Base-by-base conservation (phyloP, 2,797 vertebrate species). In the Lates japonicus region DNA sequence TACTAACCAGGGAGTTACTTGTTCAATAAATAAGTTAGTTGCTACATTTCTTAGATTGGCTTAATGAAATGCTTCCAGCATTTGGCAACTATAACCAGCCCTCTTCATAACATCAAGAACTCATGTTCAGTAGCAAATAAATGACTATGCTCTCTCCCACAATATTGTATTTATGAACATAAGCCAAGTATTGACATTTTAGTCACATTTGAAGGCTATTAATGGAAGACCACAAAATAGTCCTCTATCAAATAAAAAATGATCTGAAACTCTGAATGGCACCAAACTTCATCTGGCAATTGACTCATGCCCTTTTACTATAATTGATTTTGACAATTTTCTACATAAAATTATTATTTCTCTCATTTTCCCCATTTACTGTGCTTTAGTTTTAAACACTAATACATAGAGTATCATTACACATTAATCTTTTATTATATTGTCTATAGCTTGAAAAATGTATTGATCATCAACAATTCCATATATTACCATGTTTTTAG, bases 121-220 rank as follows among this genome's bases (percentile, higher is more conserved):
- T 51, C n/a, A 54, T 62, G 51, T 80, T 79, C 52, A 73, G 70
- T 75, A 79, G 35, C 31, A 76, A 66, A 79, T 22, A 5, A 44
- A 7, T 44, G 9, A 41, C 55, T 68, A 54, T 67, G 37, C 8
- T 64, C 37, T 55, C 4, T 16, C 42, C 13, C 3, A 41, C 66
- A 84, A 65, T 61, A 75, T 70, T 76, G 1, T 61, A 57, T 83
- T 85, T 67, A 74, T 82, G 61, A n/a, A n/a, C n/a, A n/a, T n/a
- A n/a, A n/a, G n/a, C n/a, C n/a, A n/a, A n/a, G n/a, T n/a, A n/a
- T n/a, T n/a, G n/a, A n/a, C n/a, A n/a, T n/a, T n/a, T 70, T 61
- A 61, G 57, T 81, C 75, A 80, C 49, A 78, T 75, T 58, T 75
- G 59, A 81, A 48, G 75, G 51, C 65, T 76, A 51, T 54, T 74